Evolutionary conservation across 2,797 vertebrate species (phyloP).

Genomic region (Chaetodon trifasciatus): DNA sequence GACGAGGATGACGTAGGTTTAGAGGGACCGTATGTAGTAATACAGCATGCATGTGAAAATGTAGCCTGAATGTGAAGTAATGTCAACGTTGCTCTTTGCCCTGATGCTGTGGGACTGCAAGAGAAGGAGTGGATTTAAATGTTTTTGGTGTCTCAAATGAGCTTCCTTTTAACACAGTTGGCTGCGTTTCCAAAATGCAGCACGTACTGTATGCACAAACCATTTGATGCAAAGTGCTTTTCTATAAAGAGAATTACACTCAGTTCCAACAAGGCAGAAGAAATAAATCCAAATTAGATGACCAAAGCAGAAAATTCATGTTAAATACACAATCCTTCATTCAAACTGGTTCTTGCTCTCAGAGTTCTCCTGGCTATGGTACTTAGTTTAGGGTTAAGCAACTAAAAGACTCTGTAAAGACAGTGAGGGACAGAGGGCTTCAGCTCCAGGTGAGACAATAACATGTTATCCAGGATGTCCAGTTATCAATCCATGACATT

Average conservation of each 20-base stretch:
- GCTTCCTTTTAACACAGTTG: not conserved
- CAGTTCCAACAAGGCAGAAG: not conserved
- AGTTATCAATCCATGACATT: not conserved
- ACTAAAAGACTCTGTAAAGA: not conserved
- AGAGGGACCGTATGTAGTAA: constrained; percentile 21
- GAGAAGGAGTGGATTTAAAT: not conserved
- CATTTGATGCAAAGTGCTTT: not conserved
- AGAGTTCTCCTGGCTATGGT: not conserved
- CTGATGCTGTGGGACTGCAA: not conserved
- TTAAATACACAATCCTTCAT: not conserved
- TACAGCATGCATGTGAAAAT: not conserved
- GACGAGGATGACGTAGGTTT: constrained; percentile 24
- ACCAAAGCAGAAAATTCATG: not conserved
- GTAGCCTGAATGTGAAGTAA: not conserved
- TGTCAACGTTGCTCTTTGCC: not conserved
- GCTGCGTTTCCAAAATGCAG: not conserved
- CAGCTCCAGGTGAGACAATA: not conserved
- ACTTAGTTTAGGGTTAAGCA: not conserved
- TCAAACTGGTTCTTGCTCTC: not conserved
- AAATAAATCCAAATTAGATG: not conserved
- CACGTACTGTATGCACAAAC: not conserved
- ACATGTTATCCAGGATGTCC: not conserved
- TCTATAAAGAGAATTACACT: not conserved
- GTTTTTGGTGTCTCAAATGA: not conserved
- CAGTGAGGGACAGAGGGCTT: not conserved